Evolutionary conservation across 1,140 invertebrate species (phyloP).

Genomic region (Teleopsis dalmanni): DNA sequence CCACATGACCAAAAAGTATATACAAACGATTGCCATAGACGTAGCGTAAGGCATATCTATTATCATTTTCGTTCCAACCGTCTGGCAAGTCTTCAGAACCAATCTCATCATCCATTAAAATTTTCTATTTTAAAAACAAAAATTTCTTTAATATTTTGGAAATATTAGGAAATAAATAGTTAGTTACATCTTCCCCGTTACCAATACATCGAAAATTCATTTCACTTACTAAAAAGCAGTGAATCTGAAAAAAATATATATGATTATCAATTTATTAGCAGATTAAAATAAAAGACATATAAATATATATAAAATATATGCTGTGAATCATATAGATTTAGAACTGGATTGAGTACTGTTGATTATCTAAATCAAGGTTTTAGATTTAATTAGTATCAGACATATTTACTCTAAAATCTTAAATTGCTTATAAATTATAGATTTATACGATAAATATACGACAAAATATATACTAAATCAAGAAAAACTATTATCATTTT

Average conservation of each 20-base stretch:
- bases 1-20: slow-evolving; percentile 55
- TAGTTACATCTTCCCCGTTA: slow-evolving; percentile 57
- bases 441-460: too few relatives aligned
- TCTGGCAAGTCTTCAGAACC: slow-evolving; percentile 61
- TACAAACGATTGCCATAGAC: slow-evolving; percentile 56
- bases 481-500: too few relatives aligned
- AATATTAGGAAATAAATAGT: neutral
- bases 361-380: too few relatives aligned
- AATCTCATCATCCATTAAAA: slow-evolving; percentile 51
- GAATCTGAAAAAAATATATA: slow-evolving; percentile 60
- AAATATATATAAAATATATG: neutral
- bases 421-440: too few relatives aligned
- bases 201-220: slow-evolving; percentile 62
- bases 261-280: slow-evolving; percentile 55
- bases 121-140: slow-evolving; percentile 46
- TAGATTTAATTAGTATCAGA: too few relatives aligned
- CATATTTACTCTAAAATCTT: slow-evolving; percentile 6
- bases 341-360: too few relatives aligned
- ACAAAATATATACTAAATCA: too few relatives aligned
- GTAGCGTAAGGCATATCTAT: slow-evolving; percentile 58
- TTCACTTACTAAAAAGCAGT: slow-evolving; percentile 63
- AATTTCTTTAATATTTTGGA: neutral
- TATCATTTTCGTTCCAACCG: slow-evolving; percentile 57
- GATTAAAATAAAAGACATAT: slow-evolving; percentile 53
- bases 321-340: neutral